Evolutionary conservation across 2,113 vertebrate genomes (phyloP).

Genomic region (Antidorcas marsupialis): DNA sequence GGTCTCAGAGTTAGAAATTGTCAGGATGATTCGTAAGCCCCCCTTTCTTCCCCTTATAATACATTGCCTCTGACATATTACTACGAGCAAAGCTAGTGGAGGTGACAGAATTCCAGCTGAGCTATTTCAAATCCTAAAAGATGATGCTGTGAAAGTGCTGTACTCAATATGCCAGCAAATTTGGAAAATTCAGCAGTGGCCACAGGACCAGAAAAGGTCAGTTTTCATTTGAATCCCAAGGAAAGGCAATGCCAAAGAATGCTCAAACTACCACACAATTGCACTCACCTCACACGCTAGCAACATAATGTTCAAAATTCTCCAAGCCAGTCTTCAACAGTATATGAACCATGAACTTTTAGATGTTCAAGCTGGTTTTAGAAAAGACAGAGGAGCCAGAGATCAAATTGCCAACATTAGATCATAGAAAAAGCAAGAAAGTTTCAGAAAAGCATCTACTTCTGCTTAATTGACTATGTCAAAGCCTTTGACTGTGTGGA

Average conservation of each 20-base stretch:
- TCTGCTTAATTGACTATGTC: neutral
- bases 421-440: neutral
- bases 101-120: neutral
- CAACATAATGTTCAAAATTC: neutral
- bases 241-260: neutral
- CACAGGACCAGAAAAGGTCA: neutral
- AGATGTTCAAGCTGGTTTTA: neutral
- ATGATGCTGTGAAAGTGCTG: neutral
- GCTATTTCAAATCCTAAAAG: neutral
- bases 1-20: neutral
- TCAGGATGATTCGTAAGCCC: neutral
- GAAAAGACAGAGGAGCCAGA: neutral
- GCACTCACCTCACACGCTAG: neutral
- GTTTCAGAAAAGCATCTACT: neutral
- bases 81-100: neutral
- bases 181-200: neutral
- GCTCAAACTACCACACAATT: neutral
- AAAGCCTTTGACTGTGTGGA: neutral
- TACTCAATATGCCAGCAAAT: neutral
- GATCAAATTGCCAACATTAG: neutral
- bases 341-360: accelerated
- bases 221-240: neutral
- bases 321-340: neutral
- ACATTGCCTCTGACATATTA: neutral
- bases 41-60: neutral